Base-by-base conservation (phyloP, 2,113 vertebrate genomes). In the Vombatus ursinus region DNA sequence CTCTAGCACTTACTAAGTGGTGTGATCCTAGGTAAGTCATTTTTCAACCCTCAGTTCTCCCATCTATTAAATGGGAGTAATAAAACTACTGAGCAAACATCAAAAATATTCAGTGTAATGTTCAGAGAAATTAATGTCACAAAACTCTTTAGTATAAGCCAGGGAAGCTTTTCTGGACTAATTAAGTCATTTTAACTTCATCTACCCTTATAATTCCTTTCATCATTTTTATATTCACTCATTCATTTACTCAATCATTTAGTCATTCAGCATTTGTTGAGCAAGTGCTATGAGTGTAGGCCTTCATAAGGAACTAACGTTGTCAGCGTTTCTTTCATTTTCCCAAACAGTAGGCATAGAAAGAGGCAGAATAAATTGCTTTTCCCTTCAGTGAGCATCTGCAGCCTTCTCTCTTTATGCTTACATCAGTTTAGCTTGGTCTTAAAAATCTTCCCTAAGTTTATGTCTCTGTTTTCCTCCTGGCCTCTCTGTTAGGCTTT, bases 151-250 rank as follows among this genome's bases (percentile, higher is more conserved):
- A 44, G 68, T 84, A 84, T 84, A 84, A 84, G 23, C 68, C 68
- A 84, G n/a, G n/a, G 68, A 84, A 44, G 16, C 68, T 84, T 84
- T 84, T 44, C 68, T 44, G 68, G 68, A 44, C 68, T 84, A 84
- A 84, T 84, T 84, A 84, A 84, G n/a, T 44, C 68, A 84, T 84
- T 44, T 84, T 84, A 84, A 84, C 68, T 23, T 84, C 68, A 84
- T 84, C 68, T 19, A 84, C 68, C 68, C 68, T 84, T 44, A 23
- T 84, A 84, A 84, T 44, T 84, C 68, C 68, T 84, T 84, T 84
- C n/a, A 84, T 44, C 68, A 84, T 84, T 84, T 93, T 91, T 93
- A 77, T 47, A 37, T 97, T 94, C 44, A 53, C 92, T 93, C 77
- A 49, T 89, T 52, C 37, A 89, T 89, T 90, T 48, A 68, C 84